Conservation (phyloP, 1,140 invertebrate genomes). For the Araneus ventricosus region DNA sequence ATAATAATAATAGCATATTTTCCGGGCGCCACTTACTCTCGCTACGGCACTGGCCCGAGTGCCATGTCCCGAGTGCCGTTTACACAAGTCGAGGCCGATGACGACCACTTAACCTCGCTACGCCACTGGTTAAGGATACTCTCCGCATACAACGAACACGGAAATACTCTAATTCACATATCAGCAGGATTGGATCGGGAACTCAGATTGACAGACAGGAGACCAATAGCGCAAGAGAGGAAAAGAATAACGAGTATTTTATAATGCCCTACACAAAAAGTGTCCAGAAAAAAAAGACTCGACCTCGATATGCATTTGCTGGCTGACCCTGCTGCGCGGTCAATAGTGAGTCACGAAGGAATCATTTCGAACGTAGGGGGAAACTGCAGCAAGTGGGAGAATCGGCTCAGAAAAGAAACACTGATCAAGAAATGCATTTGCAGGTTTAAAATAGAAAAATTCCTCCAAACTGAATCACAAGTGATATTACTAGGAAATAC, state of each 20-base stretch:
- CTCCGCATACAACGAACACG: not conserved
- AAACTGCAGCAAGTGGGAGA: not conserved
- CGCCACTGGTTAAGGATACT: no score
- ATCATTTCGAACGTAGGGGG: not conserved
- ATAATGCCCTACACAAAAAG: not conserved
- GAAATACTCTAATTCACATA: not conserved
- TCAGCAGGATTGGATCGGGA: not conserved
- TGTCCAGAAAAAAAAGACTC: not conserved
- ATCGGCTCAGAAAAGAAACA: not conserved
- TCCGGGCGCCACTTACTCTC: no score
- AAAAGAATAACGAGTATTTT: not conserved
- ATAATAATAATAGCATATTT: no score
- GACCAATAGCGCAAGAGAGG: not conserved
- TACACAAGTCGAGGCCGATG: no score
- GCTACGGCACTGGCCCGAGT: no score
- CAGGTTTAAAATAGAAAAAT: conserved; percentile 1
- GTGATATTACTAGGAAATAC: not conserved
- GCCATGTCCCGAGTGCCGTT: no score
- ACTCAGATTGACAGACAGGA: not conserved
- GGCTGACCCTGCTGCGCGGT: conserved; percentile 35
- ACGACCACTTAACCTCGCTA: no score
- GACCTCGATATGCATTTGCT: conserved; percentile 14
- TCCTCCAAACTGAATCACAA: not conserved
- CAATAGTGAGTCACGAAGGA: conserved; percentile 40
- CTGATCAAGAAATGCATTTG: conserved; percentile 2